Percentiles rank a stretch among this genome's conserved stretches.
phyloP scores from a whole-genome alignment of 23 tunicate genomes.

The Ascidia mentula region DNA sequence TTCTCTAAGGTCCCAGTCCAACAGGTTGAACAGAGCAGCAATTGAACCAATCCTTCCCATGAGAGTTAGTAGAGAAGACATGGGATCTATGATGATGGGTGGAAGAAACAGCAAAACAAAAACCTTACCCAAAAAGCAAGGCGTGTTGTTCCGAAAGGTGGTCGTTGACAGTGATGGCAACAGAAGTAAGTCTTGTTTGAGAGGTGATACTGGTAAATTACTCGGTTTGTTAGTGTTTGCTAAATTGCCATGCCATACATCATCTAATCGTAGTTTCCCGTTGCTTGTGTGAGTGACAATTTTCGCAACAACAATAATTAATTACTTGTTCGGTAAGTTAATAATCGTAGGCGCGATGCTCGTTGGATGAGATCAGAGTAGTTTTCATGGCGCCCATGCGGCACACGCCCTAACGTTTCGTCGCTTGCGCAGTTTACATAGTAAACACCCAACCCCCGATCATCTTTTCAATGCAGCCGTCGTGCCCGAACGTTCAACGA shows the following conservation, averaged over 20 bases:
- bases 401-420: neutral
- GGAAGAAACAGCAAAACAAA: conserved; percentile 58
- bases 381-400: too few relatives aligned
- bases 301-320: neutral
- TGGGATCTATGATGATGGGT: conserved; percentile 9
- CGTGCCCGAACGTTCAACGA: neutral
- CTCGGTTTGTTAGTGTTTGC: neutral
- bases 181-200: conserved; percentile 50
- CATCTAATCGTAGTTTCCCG: neutral
- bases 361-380: neutral
- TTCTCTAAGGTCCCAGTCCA: neutral
- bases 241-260: neutral
- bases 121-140: conserved; percentile 56
- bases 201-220: neutral
- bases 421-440: neutral
- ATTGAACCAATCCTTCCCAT: neutral
- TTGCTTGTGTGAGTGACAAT: neutral
- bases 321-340: too few relatives aligned
- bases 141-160: conserved; percentile 57
- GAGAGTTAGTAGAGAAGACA: neutral
- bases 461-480: neutral
- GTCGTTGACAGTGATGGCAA: conserved; percentile 65
- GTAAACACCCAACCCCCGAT: neutral
- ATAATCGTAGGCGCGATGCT: too few relatives aligned
- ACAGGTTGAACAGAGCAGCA: neutral